Conservation (phyloP, 2,797 vertebrate genomes). For the Chrysocyon brachyurus region DNA sequence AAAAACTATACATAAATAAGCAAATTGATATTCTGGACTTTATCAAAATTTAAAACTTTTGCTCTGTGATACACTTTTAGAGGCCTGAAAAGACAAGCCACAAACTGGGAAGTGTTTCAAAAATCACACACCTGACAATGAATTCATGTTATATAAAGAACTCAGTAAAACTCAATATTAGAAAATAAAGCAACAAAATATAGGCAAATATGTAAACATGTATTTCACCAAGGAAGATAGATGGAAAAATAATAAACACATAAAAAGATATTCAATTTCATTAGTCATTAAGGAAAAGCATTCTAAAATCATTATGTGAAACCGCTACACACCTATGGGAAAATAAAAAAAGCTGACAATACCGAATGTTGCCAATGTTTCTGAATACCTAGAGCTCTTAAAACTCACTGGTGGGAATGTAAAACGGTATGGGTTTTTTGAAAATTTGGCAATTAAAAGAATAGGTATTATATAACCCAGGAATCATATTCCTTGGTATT, state of each 20-base stretch:
- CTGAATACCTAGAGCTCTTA: background rate
- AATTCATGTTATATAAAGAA: background rate
- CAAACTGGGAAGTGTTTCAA: background rate
- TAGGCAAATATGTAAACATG: background rate
- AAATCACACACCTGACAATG: background rate
- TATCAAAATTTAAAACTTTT: conserved; percentile 12
- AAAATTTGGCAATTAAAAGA: background rate
- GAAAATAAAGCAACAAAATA: background rate
- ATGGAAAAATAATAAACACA: background rate
- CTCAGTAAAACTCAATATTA: background rate
- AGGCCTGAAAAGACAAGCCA: background rate
- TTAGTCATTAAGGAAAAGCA: background rate
- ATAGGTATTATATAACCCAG: no score
- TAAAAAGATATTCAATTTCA: background rate
- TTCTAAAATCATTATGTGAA: background rate
- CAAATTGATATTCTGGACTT: background rate
- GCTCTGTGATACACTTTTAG: background rate
- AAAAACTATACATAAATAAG: background rate
- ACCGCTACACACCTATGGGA: background rate
- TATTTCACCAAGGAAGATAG: background rate
- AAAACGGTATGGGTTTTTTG: background rate
- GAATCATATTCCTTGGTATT: background rate
- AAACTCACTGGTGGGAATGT: background rate
- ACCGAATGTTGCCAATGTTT: background rate
- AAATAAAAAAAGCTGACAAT: background rate